Evolutionary conservation across 2,797 vertebrate species (phyloP).

Genomic region (Brachyrhaphis roseni): DNA sequence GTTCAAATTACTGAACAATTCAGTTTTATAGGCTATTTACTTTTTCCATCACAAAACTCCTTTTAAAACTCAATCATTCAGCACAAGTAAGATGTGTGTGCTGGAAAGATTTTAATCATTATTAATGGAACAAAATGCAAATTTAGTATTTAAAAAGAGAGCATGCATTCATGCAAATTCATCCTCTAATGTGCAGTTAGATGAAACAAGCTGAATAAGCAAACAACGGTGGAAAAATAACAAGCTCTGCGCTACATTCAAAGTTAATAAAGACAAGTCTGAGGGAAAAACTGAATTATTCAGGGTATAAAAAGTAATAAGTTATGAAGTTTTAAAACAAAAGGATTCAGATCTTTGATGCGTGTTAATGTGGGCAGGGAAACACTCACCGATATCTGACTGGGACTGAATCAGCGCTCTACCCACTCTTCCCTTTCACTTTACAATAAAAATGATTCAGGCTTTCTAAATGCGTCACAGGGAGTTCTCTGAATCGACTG

Average conservation of each 20-base stretch:
- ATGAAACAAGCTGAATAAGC: not conserved
- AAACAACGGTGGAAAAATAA: slow-evolving; percentile 15
- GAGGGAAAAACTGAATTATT: not conserved
- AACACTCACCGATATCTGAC: slow-evolving; percentile 53
- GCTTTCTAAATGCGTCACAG: slow-evolving; percentile 27
- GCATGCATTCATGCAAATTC: slow-evolving; percentile 58
- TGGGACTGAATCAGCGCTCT: slow-evolving; percentile 31
- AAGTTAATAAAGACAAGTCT: slow-evolving; percentile 2
- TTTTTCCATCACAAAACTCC: not conserved
- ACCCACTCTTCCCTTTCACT: slow-evolving; percentile 50
- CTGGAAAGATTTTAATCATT: not conserved
- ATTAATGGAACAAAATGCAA: slow-evolving; percentile 9
- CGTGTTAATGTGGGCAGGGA: slow-evolving; percentile 32
- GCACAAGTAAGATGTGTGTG: slow-evolving; percentile 6
- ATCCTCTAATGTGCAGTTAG: not conserved
- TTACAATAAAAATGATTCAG: slow-evolving; percentile 56
- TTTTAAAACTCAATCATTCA: slow-evolving; percentile 32
- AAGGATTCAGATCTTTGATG: slow-evolving; percentile 19
- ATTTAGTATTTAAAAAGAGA: slow-evolving; percentile 8
- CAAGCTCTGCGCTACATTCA: not conserved
- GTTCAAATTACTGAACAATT: slow-evolving; percentile 1
- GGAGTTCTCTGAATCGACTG: slow-evolving; percentile 21
- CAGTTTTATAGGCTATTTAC: not conserved
- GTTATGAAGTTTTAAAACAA: slow-evolving; percentile 20
- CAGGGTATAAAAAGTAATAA: slow-evolving; percentile 3